phyloP scores from a whole-genome alignment of 2,113 vertebrate genomes.

The Grammomys dolichurus region DNA sequence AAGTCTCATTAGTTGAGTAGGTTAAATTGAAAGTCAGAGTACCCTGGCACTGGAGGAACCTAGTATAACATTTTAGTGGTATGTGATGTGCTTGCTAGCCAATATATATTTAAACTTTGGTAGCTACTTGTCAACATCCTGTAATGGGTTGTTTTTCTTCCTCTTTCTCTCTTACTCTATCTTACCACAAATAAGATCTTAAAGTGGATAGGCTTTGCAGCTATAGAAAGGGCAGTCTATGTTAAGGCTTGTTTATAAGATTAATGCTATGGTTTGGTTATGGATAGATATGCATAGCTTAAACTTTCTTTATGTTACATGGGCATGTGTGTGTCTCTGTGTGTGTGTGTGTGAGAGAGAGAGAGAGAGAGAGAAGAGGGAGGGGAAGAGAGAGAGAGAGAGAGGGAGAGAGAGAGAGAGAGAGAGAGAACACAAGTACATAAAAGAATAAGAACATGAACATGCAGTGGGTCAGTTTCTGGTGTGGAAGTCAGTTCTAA shows the following conservation, averaged over 20 bases:
- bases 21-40: conserved; percentile 66
- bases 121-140: conserved; percentile 81
- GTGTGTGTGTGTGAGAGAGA: not conserved
- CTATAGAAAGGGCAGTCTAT: conserved; percentile 52
- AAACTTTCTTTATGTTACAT: not conserved
- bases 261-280: not conserved
- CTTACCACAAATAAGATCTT: conserved; percentile 66
- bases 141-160: conserved; percentile 72
- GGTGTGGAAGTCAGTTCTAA: not conserved
- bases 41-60: conserved; percentile 56
- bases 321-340: not conserved
- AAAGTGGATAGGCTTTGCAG: conserved; percentile 33
- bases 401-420: not conserved
- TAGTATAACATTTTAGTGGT: conserved; percentile 49
- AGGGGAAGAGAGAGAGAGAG: not conserved
- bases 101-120: conserved; percentile 53
- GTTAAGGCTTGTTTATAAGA: conserved; percentile 6
- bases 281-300: not conserved
- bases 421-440: not conserved
- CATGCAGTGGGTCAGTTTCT: not conserved
- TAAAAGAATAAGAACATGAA: not conserved
- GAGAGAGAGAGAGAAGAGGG: not conserved
- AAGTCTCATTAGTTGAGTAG: conserved; percentile 31
- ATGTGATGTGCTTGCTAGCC: conserved; percentile 59
- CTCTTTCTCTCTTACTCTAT: conserved; percentile 51